Percentiles rank a stretch among this genome's conserved stretches.
Evolutionary conservation across 2,113 vertebrate species (phyloP).

Genomic region (Plestiodon gilberti): DNA sequence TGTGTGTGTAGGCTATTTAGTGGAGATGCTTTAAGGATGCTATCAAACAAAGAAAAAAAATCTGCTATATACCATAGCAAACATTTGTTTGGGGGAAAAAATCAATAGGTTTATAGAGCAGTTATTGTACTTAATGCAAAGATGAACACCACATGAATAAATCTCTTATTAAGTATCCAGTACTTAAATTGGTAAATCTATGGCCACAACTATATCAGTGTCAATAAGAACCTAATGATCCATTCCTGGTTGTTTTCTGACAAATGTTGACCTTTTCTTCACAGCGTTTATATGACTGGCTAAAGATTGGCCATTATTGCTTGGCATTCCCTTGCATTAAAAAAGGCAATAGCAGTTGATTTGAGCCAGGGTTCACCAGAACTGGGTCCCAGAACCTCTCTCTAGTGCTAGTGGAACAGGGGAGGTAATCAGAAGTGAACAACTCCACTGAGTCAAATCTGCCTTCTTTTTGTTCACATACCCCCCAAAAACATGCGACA

Average conservation of each 20-base stretch:
- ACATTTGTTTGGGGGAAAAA: constrained; percentile 27
- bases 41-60: constrained; percentile 20
- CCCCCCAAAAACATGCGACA: no score
- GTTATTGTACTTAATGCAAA: constrained; percentile 25
- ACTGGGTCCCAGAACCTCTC: background rate
- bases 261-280: constrained; percentile 26
- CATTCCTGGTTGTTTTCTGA: background rate
- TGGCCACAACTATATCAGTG: background rate
- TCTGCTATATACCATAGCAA: background rate
- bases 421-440: background rate
- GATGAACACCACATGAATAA: background rate
- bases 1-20: background rate
- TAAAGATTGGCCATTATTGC: background rate
- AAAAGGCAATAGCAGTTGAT: background rate
- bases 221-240: background rate
- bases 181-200: background rate
- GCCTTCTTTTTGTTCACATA: background rate
- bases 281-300: background rate
- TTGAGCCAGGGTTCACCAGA: background rate
- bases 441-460: background rate
- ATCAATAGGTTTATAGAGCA: background rate
- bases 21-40: background rate
- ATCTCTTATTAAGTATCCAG: constrained; percentile 7
- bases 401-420: background rate
- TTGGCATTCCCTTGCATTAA: background rate